Evolutionary conservation across 1,140 invertebrate genomes (phyloP), one percentile per base, ranked within the genome.

Genomic region (Steinernema khuongi): DNA sequence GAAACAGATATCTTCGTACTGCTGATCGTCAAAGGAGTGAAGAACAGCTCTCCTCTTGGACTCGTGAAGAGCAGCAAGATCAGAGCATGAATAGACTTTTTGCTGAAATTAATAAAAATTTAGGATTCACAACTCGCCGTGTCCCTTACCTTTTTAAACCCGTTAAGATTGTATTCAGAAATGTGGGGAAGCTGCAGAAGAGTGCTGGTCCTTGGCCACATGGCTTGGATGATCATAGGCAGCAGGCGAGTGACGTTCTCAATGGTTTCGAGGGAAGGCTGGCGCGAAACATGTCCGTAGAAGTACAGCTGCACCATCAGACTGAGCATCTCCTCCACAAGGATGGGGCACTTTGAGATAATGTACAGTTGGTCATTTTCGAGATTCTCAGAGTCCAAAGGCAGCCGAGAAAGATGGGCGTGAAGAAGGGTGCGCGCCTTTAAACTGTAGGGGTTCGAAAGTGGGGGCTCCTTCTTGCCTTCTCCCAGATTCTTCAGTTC

Each of bases 251-350:
- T 97, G 80, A 93, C 92, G 86, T 95, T 96, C 87, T 99, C 96
- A 74, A 99, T 91, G 1, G 96, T 97, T 82, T 95, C 93, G 76
- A 99, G 91, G 67, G 90, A 90, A 17, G 95, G 94, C 74, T 94
- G 50, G 80, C 82, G 36, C 4, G 44, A 82, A 73, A 19, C 41
- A 86, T 96, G 93, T 26, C 93, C 93, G 77, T 97, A 88, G 80
- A 94, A 90, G 67, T 96, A 93, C 29, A 99, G 87, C 86, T 97
- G 94, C 85, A 95, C 92, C 1, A 94, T 91, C 86, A 94, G 94
- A 80, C 92, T 93, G 66, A 98, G 91, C 93, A 98, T 96, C 87
- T 99, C 96, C 83, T 97, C 92, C 76, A 99, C 91, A n/a, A 99
- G 69, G 83, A 73, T 72, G 19, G 0, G 0, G 22, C 32, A 79